Percentiles rank a stretch among this genome's conserved stretches.
Conservation (phyloP, 2,113 vertebrate species). For the Siniperca knerii region DNA sequence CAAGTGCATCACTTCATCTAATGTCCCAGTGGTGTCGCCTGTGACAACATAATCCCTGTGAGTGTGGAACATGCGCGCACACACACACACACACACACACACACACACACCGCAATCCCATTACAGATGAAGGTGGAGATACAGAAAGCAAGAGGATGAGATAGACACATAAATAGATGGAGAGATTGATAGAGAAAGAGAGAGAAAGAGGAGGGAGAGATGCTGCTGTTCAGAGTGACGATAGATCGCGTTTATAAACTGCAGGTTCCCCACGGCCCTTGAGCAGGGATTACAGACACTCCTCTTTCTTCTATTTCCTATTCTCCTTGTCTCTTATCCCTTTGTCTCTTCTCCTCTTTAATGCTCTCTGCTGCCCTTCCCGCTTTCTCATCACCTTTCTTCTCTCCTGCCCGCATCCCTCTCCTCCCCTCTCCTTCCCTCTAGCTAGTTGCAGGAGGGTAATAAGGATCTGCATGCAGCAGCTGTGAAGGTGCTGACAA, state of each 20-base stretch:
- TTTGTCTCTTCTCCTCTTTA: constrained; percentile 38
- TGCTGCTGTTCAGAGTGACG: constrained; percentile 37
- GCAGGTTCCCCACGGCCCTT: constrained; percentile 40
- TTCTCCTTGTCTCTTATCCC: constrained; percentile 37
- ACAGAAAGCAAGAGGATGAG: constrained; percentile 27
- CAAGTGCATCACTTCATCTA: constrained; percentile 76
- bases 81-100: constrained; percentile 33
- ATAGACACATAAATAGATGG: constrained; percentile 44
- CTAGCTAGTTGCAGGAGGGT: constrained; percentile 64
- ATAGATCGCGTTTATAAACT: constrained; percentile 61
- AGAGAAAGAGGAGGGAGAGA: constrained; percentile 25
- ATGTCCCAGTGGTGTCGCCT: constrained; percentile 65
- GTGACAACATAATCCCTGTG: constrained; percentile 75
- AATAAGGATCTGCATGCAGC: constrained; percentile 79
- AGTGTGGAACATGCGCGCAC: constrained; percentile 29
- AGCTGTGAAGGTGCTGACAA: constrained; percentile 81
- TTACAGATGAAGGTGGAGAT: constrained; percentile 58
- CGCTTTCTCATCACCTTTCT: constrained; percentile 65
- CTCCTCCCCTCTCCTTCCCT: constrained; percentile 16
- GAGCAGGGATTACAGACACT: constrained; percentile 62
- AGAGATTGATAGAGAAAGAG: constrained; percentile 26
- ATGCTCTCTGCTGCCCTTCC: constrained; percentile 44
- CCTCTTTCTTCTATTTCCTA: constrained; percentile 35
- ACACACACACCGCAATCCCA: constrained; percentile 41
- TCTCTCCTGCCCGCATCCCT: constrained; percentile 35